Evolutionary conservation across 2,797 vertebrate genomes (phyloP).

Genomic region (Paramormyrops hopkinsi): DNA sequence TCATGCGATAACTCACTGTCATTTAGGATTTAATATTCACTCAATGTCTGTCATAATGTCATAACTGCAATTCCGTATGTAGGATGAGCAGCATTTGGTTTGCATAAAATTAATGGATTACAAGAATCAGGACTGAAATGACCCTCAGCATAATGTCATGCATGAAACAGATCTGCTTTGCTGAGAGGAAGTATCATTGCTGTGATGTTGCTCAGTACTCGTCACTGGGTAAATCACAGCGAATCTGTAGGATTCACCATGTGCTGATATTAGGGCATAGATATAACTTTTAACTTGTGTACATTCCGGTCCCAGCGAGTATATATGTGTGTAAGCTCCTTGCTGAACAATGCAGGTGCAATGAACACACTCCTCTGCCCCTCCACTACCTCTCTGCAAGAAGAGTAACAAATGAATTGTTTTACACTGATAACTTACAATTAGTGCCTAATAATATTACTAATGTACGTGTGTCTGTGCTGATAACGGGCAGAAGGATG

Average conservation of each 20-base stretch:
- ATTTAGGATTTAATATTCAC: background rate
- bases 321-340: background rate
- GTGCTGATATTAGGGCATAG: background rate
- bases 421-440: background rate
- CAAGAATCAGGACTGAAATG: background rate
- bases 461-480: background rate
- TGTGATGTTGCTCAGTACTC: background rate
- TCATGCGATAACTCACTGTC: background rate
- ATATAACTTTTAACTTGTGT: background rate
- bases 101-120: background rate
- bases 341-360: background rate
- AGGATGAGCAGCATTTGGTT: background rate
- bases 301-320: background rate
- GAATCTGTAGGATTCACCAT: background rate
- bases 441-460: background rate
- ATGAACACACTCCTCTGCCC: background rate
- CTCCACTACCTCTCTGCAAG: background rate
- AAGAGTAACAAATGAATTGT: background rate
- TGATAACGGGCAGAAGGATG: background rate
- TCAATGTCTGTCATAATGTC: background rate
- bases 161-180: background rate
- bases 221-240: background rate
- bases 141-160: background rate
- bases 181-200: background rate
- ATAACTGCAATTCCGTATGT: background rate